A percentile compares a stretch with the other conserved stretches of the same genome.
Conservation (phyloP, 37 sponge, comb jelly and placozoan genomes). For the Cladorhizidae sp. region DNA sequence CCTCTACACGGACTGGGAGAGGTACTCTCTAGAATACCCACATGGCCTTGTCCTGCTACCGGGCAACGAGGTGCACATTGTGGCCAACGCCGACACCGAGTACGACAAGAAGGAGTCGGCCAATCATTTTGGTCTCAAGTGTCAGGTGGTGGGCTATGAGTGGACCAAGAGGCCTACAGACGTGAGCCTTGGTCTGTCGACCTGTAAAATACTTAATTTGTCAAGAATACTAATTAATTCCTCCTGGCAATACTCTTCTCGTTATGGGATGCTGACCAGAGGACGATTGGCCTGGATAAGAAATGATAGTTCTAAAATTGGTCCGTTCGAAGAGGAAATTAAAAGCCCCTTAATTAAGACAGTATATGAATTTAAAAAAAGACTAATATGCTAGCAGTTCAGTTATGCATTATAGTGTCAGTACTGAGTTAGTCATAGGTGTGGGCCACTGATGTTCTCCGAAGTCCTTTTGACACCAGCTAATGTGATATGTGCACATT, state of each 20-base stretch:
- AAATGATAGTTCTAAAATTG: too few species aligned
- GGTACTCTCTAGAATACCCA: conserved; percentile 49
- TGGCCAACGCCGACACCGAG: conserved; percentile 83
- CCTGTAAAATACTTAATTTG: too few species aligned
- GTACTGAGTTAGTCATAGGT: too few species aligned
- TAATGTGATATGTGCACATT: not conserved
- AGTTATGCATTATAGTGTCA: too few species aligned
- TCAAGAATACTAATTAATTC: too few species aligned
- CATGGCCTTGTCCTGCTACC: conserved; percentile 70
- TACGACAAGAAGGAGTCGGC: conserved; percentile 85
- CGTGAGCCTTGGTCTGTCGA: conserved; percentile 36
- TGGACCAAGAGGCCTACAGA: conserved; percentile 61
- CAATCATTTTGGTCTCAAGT: conserved; percentile 89
- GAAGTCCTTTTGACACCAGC: not conserved
- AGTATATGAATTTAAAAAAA: too few species aligned
- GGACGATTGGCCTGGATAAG: too few species aligned
- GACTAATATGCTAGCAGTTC: too few species aligned
- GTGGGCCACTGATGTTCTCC: not conserved
- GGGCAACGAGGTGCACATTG: conserved; percentile 82
- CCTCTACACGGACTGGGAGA: conserved; percentile 55
- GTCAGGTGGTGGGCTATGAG: conserved; percentile 88
- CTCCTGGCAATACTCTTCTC: too few species aligned
- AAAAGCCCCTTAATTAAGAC: too few species aligned
- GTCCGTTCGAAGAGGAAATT: too few species aligned
- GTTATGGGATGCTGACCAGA: too few species aligned